These are phyloP conservation scores for Congeria kusceri DNA, from an alignment of 2,888 invertebrate species.

Conservation along the genomic window DNA sequence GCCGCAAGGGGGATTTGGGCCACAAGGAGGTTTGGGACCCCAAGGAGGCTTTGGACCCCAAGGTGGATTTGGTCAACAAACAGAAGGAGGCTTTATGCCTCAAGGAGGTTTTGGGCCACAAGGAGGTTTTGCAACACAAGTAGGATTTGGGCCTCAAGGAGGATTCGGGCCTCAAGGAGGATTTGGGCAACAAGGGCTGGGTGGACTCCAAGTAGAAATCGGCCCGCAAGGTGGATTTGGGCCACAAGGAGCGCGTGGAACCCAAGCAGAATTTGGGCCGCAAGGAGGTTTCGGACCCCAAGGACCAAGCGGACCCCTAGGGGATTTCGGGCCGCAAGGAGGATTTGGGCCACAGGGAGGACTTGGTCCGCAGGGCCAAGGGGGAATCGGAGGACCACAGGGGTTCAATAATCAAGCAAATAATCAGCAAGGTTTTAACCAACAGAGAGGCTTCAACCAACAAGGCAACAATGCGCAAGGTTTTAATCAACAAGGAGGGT, in stretches of 20 bases:
- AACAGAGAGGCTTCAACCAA: no score
- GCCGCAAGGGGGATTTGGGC: no score
- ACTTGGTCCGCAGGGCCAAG: neutral
- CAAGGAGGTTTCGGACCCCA: constrained; percentile 1
- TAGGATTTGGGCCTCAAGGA: neutral
- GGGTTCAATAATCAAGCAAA: neutral
- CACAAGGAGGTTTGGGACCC: neutral
- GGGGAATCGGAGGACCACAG: neutral
- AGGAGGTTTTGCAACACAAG: neutral
- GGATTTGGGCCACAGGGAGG: constrained; percentile 2
- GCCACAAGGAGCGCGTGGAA: neutral
- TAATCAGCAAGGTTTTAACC: no score
- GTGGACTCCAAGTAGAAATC: neutral
- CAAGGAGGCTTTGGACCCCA: neutral
- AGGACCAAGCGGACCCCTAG: constrained; percentile 9
- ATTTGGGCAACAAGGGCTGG: neutral
- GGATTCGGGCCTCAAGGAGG: neutral
- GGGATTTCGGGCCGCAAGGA: neutral
- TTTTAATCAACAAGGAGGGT: no score
- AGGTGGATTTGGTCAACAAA: constrained; percentile 3
- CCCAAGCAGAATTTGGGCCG: neutral
- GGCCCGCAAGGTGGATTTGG: constrained; percentile 19
- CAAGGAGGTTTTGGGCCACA: constrained; percentile 1
- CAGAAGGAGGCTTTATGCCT: neutral
- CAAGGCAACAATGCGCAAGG: no score